Evolutionary conservation across 2,888 invertebrate species (phyloP).

Genomic region (Drosophila rellima): DNA sequence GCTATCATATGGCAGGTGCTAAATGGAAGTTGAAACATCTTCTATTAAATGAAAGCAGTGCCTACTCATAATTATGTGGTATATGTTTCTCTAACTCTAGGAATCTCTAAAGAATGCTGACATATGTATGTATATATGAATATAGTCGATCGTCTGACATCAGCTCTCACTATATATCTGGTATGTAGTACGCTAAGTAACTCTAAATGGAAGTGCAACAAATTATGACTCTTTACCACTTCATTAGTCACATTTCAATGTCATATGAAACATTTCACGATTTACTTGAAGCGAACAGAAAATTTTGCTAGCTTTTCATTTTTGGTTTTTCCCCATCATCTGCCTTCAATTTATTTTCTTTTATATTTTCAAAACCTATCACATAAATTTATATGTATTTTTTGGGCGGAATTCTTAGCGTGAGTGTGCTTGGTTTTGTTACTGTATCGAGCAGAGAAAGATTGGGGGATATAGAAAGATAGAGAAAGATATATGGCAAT

Average conservation of each 20-base stretch:
- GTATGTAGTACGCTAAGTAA: slow-evolving; percentile 47
- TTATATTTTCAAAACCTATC: slow-evolving; percentile 78
- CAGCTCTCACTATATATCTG: slow-evolving; percentile 47
- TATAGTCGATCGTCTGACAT: slow-evolving; percentile 3
- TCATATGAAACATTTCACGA: slow-evolving; percentile 7
- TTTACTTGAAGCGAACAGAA: slow-evolving; percentile 14
- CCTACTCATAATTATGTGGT: slow-evolving; percentile 23
- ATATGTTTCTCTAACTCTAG: slow-evolving; percentile 25
- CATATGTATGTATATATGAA: slow-evolving; percentile 9
- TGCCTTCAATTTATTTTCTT: slow-evolving; percentile 31
- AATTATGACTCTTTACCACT: slow-evolving; percentile 9
- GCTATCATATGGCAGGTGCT: slow-evolving; percentile 46
- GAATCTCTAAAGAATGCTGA: slow-evolving; percentile 38
- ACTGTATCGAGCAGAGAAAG: slow-evolving; percentile 11
- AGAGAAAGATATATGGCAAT: slow-evolving; percentile 34
- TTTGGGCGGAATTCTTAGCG: slow-evolving; percentile 82
- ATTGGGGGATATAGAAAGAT: slow-evolving; percentile 13
- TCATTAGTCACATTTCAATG: slow-evolving; percentile 5
- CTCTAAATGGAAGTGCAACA: slow-evolving; percentile 55
- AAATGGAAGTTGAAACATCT: slow-evolving; percentile 40
- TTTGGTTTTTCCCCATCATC: slow-evolving; percentile 30
- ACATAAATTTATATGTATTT: slow-evolving; percentile 79
- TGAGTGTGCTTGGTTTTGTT: slow-evolving; percentile 53
- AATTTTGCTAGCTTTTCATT: slow-evolving; percentile 20
- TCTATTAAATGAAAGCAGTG: slow-evolving; percentile 54